Base-by-base conservation (phyloP, 2,888 invertebrate genomes). In the Trichacis sp. region DNA sequence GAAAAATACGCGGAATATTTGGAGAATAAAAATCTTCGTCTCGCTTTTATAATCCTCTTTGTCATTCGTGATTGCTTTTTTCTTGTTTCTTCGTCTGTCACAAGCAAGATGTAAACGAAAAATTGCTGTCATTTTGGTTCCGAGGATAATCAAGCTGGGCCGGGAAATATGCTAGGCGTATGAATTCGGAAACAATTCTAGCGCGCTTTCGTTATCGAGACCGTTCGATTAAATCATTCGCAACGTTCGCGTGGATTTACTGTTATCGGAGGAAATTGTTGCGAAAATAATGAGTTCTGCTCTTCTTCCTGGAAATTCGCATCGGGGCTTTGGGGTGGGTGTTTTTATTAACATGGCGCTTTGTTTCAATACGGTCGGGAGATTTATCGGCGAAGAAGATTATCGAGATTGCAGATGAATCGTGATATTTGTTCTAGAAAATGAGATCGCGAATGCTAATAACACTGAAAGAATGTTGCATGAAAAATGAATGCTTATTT, bases 1-100 rank as follows among this genome's bases (percentile, higher is more conserved):
- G 46, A 52, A 42, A 24, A 38, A 19, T 33, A 29, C 51, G 63
- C 50, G 48, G 24, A 54, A 63, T 58, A 63, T 58, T 46, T 52
- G 42, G 53, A 57, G 57, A n/a, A n/a, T n/a, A n/a, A n/a, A n/a
- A n/a, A n/a, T 20, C 45, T 45, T 11, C 9, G n/a, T 12, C 2
- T 40, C 45, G 11, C 45, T 9, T 1, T 20, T 18, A 18, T 18
- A 11, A 6, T 17, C 18, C 5, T 18, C 6, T 42, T 42, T n/a
- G n/a, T n/a, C 42, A 45, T 20, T 6, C 45, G 18, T 45, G 18
- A 45, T 45, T 9, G n/a, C 45, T 19, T 11, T 45, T 11, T 45
- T 12, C 19, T 19, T n/a, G n/a, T n/a, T n/a, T n/a, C n/a, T n/a
- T n/a, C 45, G 9, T 20, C n/a, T 11, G 9, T n/a, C 12, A 18